Conservation (phyloP, 2,113 vertebrate species). For the Etheostoma spectabile region DNA sequence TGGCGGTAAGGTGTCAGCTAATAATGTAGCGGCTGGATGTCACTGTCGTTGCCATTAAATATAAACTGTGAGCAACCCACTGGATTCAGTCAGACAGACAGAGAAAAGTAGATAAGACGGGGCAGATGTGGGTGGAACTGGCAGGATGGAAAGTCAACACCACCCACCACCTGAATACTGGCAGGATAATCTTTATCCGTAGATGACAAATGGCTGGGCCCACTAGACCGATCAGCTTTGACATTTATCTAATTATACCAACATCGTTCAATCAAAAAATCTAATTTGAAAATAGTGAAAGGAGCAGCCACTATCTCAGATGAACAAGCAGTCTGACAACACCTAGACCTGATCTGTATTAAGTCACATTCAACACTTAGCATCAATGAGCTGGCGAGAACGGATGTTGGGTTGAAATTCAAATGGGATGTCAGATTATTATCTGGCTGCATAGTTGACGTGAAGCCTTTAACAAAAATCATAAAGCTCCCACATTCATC, state of each 20-base stretch:
- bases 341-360: neutral
- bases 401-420: constrained; percentile 5
- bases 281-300: constrained; percentile 23
- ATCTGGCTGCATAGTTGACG: constrained; percentile 16
- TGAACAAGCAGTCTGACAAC: neutral
- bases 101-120: constrained; percentile 48
- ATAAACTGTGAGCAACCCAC: constrained; percentile 28
- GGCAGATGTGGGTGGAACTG: constrained; percentile 34
- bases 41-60: constrained; percentile 48
- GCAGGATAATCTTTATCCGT: constrained; percentile 50
- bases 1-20: constrained; percentile 27
- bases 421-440: constrained; percentile 24
- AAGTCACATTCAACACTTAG: constrained; percentile 27
- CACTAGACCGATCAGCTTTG: constrained; percentile 26
- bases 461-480: neutral
- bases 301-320: neutral
- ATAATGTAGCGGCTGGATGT: constrained; percentile 45
- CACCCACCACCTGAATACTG: constrained; percentile 36
- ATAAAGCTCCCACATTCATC: neutral
- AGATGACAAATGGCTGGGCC: constrained; percentile 24
- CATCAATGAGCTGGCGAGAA: constrained; percentile 21
- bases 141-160: constrained; percentile 43
- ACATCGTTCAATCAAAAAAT: constrained; percentile 24
- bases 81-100: constrained; percentile 24
- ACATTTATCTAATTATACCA: constrained; percentile 36